Evolutionary conservation across 2,113 vertebrate genomes (phyloP), one percentile per base, ranked within the genome.

Genomic region (Dromaius novaehollandiae): DNA sequence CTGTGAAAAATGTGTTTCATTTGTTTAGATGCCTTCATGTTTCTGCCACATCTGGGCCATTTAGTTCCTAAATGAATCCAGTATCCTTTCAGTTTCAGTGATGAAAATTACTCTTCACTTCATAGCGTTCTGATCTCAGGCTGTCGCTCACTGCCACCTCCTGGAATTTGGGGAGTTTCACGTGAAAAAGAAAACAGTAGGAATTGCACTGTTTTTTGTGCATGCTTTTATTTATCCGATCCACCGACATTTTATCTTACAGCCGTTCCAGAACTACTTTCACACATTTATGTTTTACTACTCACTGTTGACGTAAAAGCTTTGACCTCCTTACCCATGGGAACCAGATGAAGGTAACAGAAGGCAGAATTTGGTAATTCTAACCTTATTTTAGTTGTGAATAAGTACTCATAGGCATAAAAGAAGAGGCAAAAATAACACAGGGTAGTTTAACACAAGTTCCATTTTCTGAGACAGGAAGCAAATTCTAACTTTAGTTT

Each of bases 71-170:
- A 95, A 79, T 2, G 0, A 89, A 93, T n/a, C 24, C 63, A 50
- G 34, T 22, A 64, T n/a, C 20, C 40, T 70, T 88, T 60, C 48
- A 3, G 11, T 70, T 93, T 80, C 19, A 7, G 64, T 1, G 0
- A 69, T 90, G 34, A 20, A 73, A 82, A 86, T 83, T 38, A 46
- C 28, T 86, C 61, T 90, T 92, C 50, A 32, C 63, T 91, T 18
- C 22, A 19, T 18, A 18, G 65, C 24, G 2, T 53, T 66, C 6
- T 6, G 3, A 40, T 42, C 18, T 90, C 94, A 82, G 61, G 4
- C 82, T 92, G 48, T 84, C 96, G 89, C 87, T 97, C 96, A 85
- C 66, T 95, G 96, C 95, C 97, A 97, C 88, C 97, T 97, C 66
- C 91, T 97, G 97, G 96, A 50, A 7, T 50, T 19, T 11, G 32